Conservation (phyloP, 2,797 vertebrate genomes). For the Brotula barbata region DNA sequence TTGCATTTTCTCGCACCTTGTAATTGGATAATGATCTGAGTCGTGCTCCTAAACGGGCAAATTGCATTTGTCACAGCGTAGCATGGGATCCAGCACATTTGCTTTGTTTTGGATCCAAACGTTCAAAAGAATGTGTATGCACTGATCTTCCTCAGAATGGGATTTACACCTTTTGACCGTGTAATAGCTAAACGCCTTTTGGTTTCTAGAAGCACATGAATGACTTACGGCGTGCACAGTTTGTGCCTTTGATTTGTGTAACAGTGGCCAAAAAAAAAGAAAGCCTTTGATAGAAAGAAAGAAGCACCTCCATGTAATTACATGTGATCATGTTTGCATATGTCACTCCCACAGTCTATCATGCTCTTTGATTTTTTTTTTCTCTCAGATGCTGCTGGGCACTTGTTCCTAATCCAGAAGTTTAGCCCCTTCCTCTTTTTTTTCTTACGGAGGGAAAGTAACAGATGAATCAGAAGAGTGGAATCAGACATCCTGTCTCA, state of each 20-base stretch:
- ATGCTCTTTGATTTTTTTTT: slow-evolving; percentile 57
- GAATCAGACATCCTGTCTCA: slow-evolving; percentile 68
- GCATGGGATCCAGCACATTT: slow-evolving; percentile 31
- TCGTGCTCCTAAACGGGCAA: slow-evolving; percentile 22
- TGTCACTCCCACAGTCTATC: slow-evolving; percentile 74
- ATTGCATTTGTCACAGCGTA: slow-evolving; percentile 20
- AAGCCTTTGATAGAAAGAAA: slow-evolving; percentile 71
- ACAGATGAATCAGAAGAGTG: slow-evolving; percentile 54
- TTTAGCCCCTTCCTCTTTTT: slow-evolving; percentile 37
- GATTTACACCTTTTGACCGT: slow-evolving; percentile 62
- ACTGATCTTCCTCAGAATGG: slow-evolving; percentile 48
- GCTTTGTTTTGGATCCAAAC: slow-evolving; percentile 30
- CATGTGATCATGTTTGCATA: slow-evolving; percentile 76
- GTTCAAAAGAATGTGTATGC: slow-evolving; percentile 49
- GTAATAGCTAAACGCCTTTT: slow-evolving; percentile 62
- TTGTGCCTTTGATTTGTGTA: slow-evolving; percentile 55
- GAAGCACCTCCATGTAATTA: slow-evolving; percentile 75
- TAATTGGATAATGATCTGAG: slow-evolving; percentile 24
- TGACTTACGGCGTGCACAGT: slow-evolving; percentile 53
- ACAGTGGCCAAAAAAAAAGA: slow-evolving; percentile 56
- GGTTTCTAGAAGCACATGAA: slow-evolving; percentile 55
- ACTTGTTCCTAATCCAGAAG: slow-evolving; percentile 67
- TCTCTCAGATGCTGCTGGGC: slow-evolving; percentile 65
- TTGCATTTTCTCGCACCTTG: slow-evolving; percentile 6
- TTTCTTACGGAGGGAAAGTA: slow-evolving; percentile 22